A percentile compares a stretch with the other conserved stretches of the same genome.
Evolutionary conservation across 1,140 invertebrate species (phyloP).

Genomic region (Scaptomyza montana): DNA sequence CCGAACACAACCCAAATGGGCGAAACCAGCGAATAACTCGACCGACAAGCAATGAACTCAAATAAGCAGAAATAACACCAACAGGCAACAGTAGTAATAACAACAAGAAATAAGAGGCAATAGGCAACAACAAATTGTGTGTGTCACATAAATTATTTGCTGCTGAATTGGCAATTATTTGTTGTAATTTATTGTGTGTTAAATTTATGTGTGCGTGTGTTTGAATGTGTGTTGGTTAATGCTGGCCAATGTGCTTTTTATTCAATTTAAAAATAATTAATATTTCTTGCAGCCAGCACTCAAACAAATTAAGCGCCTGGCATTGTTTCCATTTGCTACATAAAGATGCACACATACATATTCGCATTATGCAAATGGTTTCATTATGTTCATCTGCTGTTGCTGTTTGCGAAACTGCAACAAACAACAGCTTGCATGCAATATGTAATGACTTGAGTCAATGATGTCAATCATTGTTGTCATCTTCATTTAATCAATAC

Average conservation of each 20-base stretch:
- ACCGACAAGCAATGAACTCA: constrained; percentile 60
- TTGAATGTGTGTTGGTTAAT: constrained; percentile 4
- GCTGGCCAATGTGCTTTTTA: constrained; percentile 35
- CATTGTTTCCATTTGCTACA: constrained; percentile 42
- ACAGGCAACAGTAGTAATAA: constrained; percentile 18
- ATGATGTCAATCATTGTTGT: constrained; percentile 64
- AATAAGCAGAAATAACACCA: constrained; percentile 43
- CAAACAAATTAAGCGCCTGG: constrained; percentile 56
- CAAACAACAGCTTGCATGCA: constrained; percentile 49
- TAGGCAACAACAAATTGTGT: constrained; percentile 55
- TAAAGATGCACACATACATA: constrained; percentile 2
- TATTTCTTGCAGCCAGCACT: constrained; percentile 35
- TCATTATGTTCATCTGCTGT: constrained; percentile 43
- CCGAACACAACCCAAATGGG: constrained; percentile 36
- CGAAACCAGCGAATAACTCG: constrained; percentile 34
- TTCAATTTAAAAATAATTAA: constrained; percentile 64
- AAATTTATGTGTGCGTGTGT: constrained; percentile 33
- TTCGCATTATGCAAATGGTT: constrained; percentile 24
- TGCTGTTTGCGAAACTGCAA: constrained; percentile 8
- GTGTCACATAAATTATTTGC: constrained; percentile 64
- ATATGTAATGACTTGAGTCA: constrained; percentile 67
- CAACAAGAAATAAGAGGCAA: constrained; percentile 22
- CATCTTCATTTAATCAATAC: constrained; percentile 63
- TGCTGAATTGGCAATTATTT: constrained; percentile 65
- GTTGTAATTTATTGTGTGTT: constrained; percentile 64